These are phyloP conservation scores for Megaceryle maxima DNA, from an alignment of 2,113 vertebrate species.

Conservation along the genomic window DNA sequence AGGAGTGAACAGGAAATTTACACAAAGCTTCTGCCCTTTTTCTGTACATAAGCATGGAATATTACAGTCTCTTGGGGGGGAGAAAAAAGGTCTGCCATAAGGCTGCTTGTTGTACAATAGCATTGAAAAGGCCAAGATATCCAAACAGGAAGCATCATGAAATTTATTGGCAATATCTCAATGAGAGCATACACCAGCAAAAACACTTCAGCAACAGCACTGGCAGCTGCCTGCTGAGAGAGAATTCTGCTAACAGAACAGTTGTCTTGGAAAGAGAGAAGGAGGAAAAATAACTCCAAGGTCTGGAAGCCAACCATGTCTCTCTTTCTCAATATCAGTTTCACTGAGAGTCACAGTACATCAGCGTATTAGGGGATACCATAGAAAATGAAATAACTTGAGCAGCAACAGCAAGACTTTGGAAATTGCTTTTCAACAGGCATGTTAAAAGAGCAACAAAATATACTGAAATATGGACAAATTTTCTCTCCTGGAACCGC, in stretches of 20 bases:
- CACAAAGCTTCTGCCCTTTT: not conserved
- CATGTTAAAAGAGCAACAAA: not conserved
- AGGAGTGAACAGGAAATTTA: not conserved
- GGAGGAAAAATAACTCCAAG: not conserved
- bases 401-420: not conserved
- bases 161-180: not conserved
- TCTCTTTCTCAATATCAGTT: not conserved
- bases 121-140: not conserved
- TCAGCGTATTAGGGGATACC: not conserved
- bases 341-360: not conserved
- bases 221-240: not conserved
- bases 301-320: not conserved
- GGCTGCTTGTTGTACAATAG: not conserved
- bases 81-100: not conserved
- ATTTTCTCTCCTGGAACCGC: not conserved
- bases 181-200: not conserved
- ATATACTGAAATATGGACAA: not conserved
- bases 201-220: not conserved
- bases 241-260: slow-evolving; percentile 12
- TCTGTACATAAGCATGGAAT: not conserved
- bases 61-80: not conserved
- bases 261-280: slow-evolving; percentile 8
- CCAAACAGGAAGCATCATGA: not conserved
- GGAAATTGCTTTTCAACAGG: not conserved
- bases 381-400: not conserved